Conservation (phyloP, 2,888 invertebrate species). For the Chaetogeoica ovagalla region DNA sequence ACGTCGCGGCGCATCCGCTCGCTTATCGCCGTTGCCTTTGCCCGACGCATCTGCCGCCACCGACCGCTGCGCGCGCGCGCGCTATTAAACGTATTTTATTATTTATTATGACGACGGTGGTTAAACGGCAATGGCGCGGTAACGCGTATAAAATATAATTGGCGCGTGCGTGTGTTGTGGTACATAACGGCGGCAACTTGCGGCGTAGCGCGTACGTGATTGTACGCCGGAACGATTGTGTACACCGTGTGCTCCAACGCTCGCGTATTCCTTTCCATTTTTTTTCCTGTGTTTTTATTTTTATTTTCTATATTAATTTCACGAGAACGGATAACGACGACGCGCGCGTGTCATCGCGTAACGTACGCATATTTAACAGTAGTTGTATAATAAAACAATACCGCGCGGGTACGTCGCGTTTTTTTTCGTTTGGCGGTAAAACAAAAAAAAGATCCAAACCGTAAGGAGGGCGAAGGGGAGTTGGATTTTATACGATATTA, state of each 20-base stretch:
- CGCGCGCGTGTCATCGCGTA: neutral
- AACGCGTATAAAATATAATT: constrained; percentile 24
- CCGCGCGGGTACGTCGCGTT: no score
- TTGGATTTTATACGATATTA: no score
- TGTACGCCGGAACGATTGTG: neutral
- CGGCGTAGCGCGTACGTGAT: constrained; percentile 41
- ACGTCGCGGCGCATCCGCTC: neutral
- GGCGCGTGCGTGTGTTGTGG: neutral
- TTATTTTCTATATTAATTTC: neutral
- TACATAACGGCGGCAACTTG: neutral
- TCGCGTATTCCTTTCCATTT: no score
- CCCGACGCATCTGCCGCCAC: constrained; percentile 33
- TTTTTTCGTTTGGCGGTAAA: no score
- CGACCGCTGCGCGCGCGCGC: no score
- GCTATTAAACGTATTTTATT: neutral
- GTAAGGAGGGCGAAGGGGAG: no score
- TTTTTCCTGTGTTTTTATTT: no score
- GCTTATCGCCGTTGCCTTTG: constrained; percentile 46
- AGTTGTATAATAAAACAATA: no score
- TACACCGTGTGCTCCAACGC: neutral
- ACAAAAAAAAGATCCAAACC: no score
- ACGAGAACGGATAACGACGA: neutral
- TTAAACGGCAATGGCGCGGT: constrained; percentile 34
- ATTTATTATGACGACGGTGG: constrained; percentile 9
- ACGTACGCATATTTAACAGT: no score